Percentiles rank a stretch among this genome's conserved stretches.
Conservation (phyloP, 2,113 vertebrate genomes). For the Sceloporus undulatus region DNA sequence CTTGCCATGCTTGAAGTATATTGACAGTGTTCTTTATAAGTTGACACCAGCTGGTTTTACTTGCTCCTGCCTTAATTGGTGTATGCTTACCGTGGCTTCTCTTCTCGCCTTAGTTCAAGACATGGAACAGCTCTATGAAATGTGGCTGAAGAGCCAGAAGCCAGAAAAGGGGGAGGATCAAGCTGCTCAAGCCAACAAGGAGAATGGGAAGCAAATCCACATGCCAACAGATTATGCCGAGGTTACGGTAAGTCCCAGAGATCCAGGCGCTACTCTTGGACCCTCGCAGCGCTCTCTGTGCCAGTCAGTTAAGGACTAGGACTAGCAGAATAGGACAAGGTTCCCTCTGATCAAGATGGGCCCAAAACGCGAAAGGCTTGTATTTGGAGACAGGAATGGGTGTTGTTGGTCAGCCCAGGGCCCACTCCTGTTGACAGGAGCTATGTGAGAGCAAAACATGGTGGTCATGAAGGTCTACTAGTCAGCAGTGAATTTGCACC, state of each 20-base stretch:
- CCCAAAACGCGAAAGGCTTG: not conserved
- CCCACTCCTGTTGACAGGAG: too few species aligned
- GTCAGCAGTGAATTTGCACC: too few species aligned
- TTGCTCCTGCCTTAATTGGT: conserved; percentile 53
- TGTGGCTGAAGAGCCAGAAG: conserved; percentile 94
- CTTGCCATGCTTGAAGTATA: too few species aligned
- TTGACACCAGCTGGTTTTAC: not conserved
- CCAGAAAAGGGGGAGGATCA: conserved; percentile 88
- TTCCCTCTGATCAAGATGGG: too few species aligned
- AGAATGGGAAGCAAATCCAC: conserved; percentile 96
- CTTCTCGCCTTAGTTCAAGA: conserved; percentile 90
- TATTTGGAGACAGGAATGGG: too few species aligned
- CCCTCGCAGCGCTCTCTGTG: too few species aligned
- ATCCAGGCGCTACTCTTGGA: rapidly evolving
- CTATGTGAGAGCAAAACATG: too few species aligned
- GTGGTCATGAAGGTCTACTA: too few species aligned
- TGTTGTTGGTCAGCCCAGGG: not conserved
- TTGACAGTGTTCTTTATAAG: not conserved
- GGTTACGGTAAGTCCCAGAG: conserved; percentile 85
- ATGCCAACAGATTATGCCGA: conserved; percentile 98
- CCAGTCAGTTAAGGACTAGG: too few species aligned
- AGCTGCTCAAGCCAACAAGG: conserved; percentile 80
- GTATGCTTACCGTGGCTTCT: conserved; percentile 69
- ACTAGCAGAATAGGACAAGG: not conserved
- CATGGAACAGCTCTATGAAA: conserved; percentile 96